Evolutionary conservation across 2,797 vertebrate genomes (phyloP), one percentile per base, ranked within the genome.

Genomic region (Paramormyrops hopkinsi): DNA sequence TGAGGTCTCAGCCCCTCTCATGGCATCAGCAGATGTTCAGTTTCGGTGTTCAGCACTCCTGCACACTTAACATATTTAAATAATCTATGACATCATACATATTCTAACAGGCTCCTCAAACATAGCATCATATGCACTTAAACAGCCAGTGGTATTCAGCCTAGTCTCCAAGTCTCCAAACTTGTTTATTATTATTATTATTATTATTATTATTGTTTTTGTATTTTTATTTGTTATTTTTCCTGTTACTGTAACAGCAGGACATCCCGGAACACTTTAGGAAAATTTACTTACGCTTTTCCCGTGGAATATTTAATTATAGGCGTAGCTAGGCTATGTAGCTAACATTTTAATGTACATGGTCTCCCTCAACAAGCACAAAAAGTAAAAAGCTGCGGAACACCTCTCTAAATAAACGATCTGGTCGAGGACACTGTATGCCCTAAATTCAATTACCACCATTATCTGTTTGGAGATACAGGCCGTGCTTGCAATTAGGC

Each of bases 401-500:
- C 73, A 83, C 44, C 46, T 88, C 89, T 2, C 73, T 19, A 22
- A 62, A 84, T 84, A 88, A 83, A 89, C 14, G 11, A 83, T 88
- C 48, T 84, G 62, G 59, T 25, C 44, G 53, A 46, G 87, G 17
- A 85, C 51, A 76, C 65, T 14, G 76, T 88, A 69, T 85, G 93
- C 93, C 94, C 94, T 94, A 95, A 94, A 93, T 94, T 92, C 92
- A 91, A 93, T 93, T 90, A 94, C 89, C 93, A 93, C 56, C 46
- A 51, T n/a, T 89, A 86, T 59, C 90, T 89, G 76, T 88, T 56
- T 76, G 85, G 88, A 94, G 92, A 93, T 94, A 93, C 93, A 91
- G 92, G 92, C 92, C 90, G 93, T 92, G 92, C 91, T 92, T 93
- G 93, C 94, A 94, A 95, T 95, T 95, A 94, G 93, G 94, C 93